Percentiles rank a stretch among this genome's conserved stretches.
These are phyloP conservation scores for Lutraria lutraria DNA, from an alignment of 2,888 invertebrate species.

Conservation along the genomic window DNA sequence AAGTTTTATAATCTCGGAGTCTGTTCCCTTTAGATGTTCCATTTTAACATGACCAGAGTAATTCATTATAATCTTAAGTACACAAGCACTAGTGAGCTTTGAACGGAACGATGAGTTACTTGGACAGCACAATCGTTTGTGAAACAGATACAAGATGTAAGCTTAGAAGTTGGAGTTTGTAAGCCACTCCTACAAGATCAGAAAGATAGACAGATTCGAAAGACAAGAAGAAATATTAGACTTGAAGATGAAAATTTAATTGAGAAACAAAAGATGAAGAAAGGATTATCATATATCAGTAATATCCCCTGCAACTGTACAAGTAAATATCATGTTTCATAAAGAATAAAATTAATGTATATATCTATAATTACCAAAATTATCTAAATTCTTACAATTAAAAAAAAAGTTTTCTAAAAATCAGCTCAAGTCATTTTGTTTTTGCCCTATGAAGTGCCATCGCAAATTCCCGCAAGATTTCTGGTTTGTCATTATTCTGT, in stretches of 20 bases:
- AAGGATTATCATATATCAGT: neutral
- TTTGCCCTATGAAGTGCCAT: conserved; percentile 53
- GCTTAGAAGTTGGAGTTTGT: too few species aligned
- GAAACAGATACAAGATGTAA: neutral
- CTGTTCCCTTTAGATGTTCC: too few species aligned
- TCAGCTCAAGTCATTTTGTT: conserved; percentile 37
- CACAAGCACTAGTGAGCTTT: too few species aligned
- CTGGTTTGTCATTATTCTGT: conserved; percentile 59
- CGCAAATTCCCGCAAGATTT: conserved; percentile 53
- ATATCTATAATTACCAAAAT: neutral
- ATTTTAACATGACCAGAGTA: too few species aligned
- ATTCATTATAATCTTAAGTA: too few species aligned
- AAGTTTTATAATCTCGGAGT: too few species aligned
- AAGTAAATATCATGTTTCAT: neutral
- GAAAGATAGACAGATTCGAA: neutral
- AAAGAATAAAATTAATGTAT: neutral
- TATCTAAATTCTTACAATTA: too few species aligned
- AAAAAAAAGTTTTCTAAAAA: neutral
- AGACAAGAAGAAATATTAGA: neutral
- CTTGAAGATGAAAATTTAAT: neutral
- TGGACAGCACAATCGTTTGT: neutral
- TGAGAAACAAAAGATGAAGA: neutral
- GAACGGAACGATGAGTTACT: neutral
- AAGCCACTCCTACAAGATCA: neutral
- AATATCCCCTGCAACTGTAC: neutral